Percentiles rank a stretch among this genome's conserved stretches.
phyloP scores from a whole-genome alignment of 2,888 invertebrate genomes.

The Belgica antarctica region DNA sequence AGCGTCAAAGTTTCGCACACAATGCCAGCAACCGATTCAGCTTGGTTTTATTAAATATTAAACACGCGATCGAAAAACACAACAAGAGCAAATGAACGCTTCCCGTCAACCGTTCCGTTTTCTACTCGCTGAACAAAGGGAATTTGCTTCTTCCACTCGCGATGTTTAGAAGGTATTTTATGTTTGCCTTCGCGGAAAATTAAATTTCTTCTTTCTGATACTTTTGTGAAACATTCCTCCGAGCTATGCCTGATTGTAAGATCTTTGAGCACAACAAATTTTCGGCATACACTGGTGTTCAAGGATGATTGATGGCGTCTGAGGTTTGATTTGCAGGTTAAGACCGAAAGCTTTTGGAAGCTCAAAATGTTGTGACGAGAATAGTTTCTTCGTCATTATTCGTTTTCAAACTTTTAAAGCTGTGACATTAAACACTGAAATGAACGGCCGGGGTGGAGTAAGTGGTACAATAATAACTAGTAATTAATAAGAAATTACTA shows the following conservation, averaged over 20 bases:
- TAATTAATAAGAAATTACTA: too few species aligned
- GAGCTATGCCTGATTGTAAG: constrained; percentile 13
- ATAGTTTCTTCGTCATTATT: too few species aligned
- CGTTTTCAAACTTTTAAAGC: too few species aligned
- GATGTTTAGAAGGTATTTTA: constrained; percentile 20
- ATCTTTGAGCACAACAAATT: constrained; percentile 2
- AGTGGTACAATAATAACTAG: too few species aligned
- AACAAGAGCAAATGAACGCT: constrained; percentile 37
- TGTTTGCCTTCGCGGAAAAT: constrained; percentile 38
- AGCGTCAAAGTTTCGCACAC: not conserved
- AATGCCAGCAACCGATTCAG: not conserved
- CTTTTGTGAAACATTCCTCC: not conserved
- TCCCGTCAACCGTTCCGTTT: constrained; percentile 24
- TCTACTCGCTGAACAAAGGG: constrained; percentile 20
- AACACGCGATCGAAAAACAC: constrained; percentile 35
- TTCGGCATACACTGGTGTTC: not conserved
- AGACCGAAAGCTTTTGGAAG: too few species aligned
- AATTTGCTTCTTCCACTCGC: not conserved
- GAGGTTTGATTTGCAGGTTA: too few species aligned
- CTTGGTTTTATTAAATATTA: not conserved
- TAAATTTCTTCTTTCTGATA: constrained; percentile 30
- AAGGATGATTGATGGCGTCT: not conserved
- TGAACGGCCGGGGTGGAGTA: too few species aligned
- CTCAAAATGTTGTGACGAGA: too few species aligned
- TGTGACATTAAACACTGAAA: too few species aligned